These are phyloP conservation scores for Leptinotarsa haldemani DNA, from an alignment of 2,888 invertebrate species.

Conservation along the genomic window DNA sequence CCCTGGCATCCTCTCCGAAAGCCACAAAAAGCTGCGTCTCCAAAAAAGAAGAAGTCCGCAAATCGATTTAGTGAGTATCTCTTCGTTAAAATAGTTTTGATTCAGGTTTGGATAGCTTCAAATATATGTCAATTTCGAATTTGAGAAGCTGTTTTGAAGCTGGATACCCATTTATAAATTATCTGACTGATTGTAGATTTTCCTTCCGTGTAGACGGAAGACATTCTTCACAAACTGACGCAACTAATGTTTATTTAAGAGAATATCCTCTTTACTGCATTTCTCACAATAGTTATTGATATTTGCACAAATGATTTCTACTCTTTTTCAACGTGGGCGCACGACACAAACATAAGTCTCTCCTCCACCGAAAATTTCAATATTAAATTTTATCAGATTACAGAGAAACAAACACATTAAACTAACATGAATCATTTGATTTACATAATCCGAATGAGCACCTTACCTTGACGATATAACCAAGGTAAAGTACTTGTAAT, in stretches of 20 bases:
- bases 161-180: too few relatives aligned
- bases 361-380: conserved; percentile 14
- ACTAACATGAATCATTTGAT: conserved; percentile 14
- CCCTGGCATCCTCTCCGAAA: too few relatives aligned
- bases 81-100: too few relatives aligned
- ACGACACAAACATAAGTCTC: background rate
- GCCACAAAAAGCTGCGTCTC: too few relatives aligned
- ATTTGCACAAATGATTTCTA: background rate
- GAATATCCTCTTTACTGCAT: background rate
- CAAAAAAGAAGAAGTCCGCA: too few relatives aligned
- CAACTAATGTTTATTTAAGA: background rate
- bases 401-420: conserved; percentile 23
- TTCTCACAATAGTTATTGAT: background rate
- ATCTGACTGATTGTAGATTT: too few relatives aligned
- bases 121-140: too few relatives aligned
- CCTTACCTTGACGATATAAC: conserved; percentile 14
- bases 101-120: too few relatives aligned
- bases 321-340: background rate
- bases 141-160: too few relatives aligned
- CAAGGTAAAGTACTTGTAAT: conserved; percentile 23
- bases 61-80: too few relatives aligned
- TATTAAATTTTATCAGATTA: conserved; percentile 24
- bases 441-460: conserved; percentile 22
- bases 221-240: too few relatives aligned
- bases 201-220: too few relatives aligned